Evolutionary conservation across 92 coral and sea anemone species (phyloP).

Genomic region (Porites rus): DNA sequence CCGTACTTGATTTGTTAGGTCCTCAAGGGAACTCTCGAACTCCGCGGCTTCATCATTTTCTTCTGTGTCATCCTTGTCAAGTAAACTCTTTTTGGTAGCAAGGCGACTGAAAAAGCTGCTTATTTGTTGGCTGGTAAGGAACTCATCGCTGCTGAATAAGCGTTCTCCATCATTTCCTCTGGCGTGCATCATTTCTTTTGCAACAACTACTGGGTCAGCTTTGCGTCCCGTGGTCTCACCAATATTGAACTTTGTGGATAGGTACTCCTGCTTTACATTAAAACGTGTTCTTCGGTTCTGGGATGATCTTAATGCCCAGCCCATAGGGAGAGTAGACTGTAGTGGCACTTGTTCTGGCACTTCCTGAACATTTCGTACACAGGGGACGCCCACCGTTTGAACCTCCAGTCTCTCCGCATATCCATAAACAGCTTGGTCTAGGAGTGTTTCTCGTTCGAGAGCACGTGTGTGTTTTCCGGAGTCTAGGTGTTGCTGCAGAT

Average conservation of each 20-base stretch:
- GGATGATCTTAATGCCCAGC: conserved; percentile 10
- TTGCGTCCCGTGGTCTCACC: conserved; percentile 54
- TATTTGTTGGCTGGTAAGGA: conserved; percentile 45
- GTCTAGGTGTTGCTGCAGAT: conserved; percentile 22
- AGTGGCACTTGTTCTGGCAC: not conserved
- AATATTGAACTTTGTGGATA: conserved; percentile 11
- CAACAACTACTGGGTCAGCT: conserved; percentile 30
- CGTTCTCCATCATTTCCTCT: conserved; percentile 24
- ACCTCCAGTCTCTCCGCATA: conserved; percentile 31
- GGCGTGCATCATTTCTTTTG: conserved; percentile 29
- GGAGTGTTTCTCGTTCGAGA: conserved; percentile 10
- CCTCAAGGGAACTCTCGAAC: conserved; percentile 22
- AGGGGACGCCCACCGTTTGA: not conserved
- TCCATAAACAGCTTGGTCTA: conserved; percentile 16
- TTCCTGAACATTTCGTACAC: not conserved
- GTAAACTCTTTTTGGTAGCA: conserved; percentile 38
- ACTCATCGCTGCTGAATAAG: conserved; percentile 29
- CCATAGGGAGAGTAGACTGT: not conserved
- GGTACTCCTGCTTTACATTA: conserved; percentile 22
- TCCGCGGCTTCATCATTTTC: conserved; percentile 23
- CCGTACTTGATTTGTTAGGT: conserved; percentile 14
- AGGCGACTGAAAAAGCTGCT: conserved; percentile 47
- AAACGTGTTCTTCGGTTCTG: not conserved
- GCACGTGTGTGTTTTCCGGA: not conserved
- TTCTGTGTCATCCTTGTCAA: not conserved